Conservation (phyloP, 2,888 invertebrate species). For the Himalopsyche japonica region DNA sequence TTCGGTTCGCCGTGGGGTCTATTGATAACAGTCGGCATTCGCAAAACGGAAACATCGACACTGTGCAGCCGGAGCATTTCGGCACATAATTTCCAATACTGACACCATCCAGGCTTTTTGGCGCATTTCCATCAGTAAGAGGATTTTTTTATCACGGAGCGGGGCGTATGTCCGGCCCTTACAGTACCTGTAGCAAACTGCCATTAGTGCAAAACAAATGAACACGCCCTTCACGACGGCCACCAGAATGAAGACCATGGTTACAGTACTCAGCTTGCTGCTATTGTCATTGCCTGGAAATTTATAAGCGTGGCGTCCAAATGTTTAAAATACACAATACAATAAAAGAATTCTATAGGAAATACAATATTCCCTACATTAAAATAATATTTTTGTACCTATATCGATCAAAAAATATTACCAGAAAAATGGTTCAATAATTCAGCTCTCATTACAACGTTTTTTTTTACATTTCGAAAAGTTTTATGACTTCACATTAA, state of each 20-base stretch:
- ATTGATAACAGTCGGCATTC: background rate
- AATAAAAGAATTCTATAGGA: background rate
- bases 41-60: background rate
- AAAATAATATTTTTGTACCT: no score
- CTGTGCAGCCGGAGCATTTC: conserved; percentile 2
- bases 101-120: conserved; percentile 36
- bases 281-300: conserved; percentile 73
- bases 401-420: no score
- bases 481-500: no score
- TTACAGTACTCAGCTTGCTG: conserved; percentile 85
- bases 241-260: conserved; percentile 91
- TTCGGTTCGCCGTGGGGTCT: background rate
- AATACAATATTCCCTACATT: background rate
- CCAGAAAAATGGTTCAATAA: no score
- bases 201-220: conserved; percentile 93
- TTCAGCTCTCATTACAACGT: no score
- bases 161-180: conserved; percentile 34
- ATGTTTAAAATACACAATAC: background rate
- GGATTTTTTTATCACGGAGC: background rate
- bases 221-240: conserved; percentile 91
- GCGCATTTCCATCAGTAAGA: background rate
- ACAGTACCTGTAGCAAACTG: conserved; percentile 92
- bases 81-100: conserved; percentile 11
- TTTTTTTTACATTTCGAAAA: no score
- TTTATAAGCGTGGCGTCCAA: background rate